Percentiles rank a stretch among this genome's conserved stretches.
Conservation (phyloP, 1,140 invertebrate genomes). For the Sinonovacula constricta region DNA sequence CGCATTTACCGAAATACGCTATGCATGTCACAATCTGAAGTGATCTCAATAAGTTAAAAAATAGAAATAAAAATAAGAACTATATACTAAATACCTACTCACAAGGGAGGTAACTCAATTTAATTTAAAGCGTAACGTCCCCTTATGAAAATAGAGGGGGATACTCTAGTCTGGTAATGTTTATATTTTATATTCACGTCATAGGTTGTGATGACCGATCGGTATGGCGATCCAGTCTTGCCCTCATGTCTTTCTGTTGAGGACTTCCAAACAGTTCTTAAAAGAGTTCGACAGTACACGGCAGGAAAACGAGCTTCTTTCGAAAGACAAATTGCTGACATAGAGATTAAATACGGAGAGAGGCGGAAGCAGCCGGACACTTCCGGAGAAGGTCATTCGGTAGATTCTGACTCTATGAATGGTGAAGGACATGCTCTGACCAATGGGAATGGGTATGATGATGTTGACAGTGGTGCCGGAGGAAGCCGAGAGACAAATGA, state of each 20-base stretch:
- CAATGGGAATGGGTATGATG: background rate
- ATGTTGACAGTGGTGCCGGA: slow-evolving; percentile 1
- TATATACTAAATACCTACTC: too few relatives aligned
- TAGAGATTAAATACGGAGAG: too few relatives aligned
- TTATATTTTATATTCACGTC: slow-evolving; percentile 44
- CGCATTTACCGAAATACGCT: too few relatives aligned
- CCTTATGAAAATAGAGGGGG: too few relatives aligned
- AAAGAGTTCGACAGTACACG: slow-evolving; percentile 2
- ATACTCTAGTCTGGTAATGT: too few relatives aligned
- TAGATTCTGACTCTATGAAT: background rate
- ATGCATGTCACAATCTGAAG: too few relatives aligned
- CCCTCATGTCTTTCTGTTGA: slow-evolving; percentile 89
- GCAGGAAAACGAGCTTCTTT: slow-evolving; percentile 45
- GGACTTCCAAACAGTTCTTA: slow-evolving; percentile 88
- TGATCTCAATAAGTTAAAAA: too few relatives aligned
- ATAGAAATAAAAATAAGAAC: too few relatives aligned
- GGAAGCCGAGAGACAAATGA: slow-evolving; percentile 12
- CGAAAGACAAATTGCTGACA: slow-evolving; percentile 55
- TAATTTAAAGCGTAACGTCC: too few relatives aligned
- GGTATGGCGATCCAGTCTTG: slow-evolving; percentile 97
- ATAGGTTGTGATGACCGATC: slow-evolving; percentile 95
- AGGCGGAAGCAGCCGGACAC: background rate
- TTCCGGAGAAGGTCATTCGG: background rate
- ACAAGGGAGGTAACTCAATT: too few relatives aligned
- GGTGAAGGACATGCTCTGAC: background rate